phyloP scores from a whole-genome alignment of 2,888 invertebrate genomes.

The Machimus rusticus region DNA sequence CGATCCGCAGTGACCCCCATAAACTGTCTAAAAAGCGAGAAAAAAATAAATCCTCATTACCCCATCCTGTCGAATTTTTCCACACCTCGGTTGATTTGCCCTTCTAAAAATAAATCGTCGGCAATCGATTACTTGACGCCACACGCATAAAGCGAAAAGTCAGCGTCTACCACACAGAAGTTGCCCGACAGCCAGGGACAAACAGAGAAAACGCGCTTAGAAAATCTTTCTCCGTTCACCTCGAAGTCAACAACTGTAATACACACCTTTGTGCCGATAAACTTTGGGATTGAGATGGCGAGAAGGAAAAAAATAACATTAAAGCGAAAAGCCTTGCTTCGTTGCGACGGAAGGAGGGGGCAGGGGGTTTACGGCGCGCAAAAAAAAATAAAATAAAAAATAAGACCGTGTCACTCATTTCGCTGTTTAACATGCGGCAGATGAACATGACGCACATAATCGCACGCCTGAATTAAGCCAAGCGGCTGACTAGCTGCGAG shows the following conservation, averaged over 20 bases:
- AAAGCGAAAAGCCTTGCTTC: neutral
- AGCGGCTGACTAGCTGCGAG: neutral
- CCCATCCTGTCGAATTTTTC: neutral
- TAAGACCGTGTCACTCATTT: slow-evolving; percentile 13
- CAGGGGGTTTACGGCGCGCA: neutral
- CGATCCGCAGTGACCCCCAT: neutral
- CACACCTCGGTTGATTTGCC: neutral
- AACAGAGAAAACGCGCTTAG: neutral
- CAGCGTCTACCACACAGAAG: neutral
- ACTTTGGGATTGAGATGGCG: neutral
- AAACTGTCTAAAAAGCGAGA: neutral
- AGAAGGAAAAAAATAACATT: neutral
- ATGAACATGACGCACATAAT: slow-evolving; percentile 25
- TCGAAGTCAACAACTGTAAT: neutral
- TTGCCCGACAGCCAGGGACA: neutral
- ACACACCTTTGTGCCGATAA: neutral
- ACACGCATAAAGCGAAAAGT: neutral
- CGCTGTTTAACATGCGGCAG: slow-evolving; percentile 20
- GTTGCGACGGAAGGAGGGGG: neutral
- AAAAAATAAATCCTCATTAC: neutral
- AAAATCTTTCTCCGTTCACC: neutral
- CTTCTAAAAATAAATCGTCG: neutral
- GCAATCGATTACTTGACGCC: neutral
- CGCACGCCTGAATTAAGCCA: neutral
- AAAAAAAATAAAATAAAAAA: neutral